Percentiles rank a stretch among this genome's conserved stretches.
Evolutionary conservation across 2,113 vertebrate species (phyloP).

Genomic region (Thalassoma bifasciatum): DNA sequence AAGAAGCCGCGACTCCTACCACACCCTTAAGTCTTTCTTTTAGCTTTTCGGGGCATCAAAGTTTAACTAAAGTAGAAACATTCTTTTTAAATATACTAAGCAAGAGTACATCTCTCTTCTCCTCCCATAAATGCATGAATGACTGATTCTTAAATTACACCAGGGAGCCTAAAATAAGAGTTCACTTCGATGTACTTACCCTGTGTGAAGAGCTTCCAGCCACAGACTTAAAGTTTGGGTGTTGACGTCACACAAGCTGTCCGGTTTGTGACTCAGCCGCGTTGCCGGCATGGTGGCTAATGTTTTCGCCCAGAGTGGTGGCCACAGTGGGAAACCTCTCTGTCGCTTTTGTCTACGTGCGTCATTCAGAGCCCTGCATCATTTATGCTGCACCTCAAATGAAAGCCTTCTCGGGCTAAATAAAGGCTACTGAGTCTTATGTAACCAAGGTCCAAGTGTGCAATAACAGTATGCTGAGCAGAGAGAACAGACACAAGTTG

Average conservation of each 20-base stretch:
- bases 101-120: conserved; percentile 10
- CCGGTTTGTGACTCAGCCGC: conserved; percentile 65
- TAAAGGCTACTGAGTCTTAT: conserved; percentile 70
- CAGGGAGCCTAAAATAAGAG: conserved; percentile 28
- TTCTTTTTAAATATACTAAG: neutral
- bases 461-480: conserved; percentile 43
- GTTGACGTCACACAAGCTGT: conserved; percentile 39
- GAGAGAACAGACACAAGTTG: conserved; percentile 55
- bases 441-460: conserved; percentile 65
- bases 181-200: neutral
- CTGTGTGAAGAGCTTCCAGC: conserved; percentile 1
- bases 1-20: conserved; percentile 54
- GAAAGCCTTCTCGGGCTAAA: conserved; percentile 76
- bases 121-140: conserved; percentile 23
- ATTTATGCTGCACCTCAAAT: conserved; percentile 80
- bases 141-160: conserved; percentile 43
- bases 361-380: conserved; percentile 76
- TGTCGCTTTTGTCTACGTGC: conserved; percentile 72
- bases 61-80: conserved; percentile 15
- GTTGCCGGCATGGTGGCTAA: conserved; percentile 54
- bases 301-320: conserved; percentile 59
- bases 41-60: conserved; percentile 16
- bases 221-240: conserved; percentile 14
- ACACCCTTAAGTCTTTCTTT: conserved; percentile 60
- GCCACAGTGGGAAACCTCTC: conserved; percentile 65